phyloP scores from a whole-genome alignment of 2,113 vertebrate genomes.

The Aldabrachelys gigantea region DNA sequence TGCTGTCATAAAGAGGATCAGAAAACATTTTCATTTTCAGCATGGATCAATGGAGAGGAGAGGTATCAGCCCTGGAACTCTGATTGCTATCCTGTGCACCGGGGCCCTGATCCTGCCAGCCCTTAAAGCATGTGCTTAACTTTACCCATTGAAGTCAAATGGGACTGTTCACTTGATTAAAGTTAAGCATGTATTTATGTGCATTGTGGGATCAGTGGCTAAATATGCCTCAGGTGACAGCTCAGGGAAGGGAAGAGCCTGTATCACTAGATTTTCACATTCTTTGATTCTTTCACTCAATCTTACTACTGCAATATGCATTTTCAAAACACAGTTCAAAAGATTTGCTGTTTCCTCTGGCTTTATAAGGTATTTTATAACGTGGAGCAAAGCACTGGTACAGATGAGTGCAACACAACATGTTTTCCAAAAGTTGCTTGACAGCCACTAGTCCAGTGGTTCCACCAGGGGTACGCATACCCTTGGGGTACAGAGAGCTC shows the following conservation, averaged over 20 bases:
- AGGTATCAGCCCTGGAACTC: neutral
- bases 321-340: neutral
- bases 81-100: rapidly evolving
- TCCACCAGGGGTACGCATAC: no score
- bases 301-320: neutral
- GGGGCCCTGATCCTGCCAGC: neutral
- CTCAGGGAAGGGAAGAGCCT: neutral
- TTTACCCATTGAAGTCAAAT: neutral
- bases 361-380: neutral
- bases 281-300: neutral
- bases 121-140: no score
- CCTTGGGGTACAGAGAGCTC: no score
- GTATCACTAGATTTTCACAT: neutral
- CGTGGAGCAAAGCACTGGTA: neutral
- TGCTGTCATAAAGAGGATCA: neutral
- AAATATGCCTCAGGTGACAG: neutral
- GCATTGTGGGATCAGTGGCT: neutral
- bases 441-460: neutral
- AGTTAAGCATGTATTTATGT: neutral
- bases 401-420: neutral
- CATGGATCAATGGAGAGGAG: neutral
- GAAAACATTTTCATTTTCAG: neutral
- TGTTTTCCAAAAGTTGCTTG: neutral
- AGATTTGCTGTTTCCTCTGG: neutral
- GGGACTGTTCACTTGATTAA: neutral